Base-by-base conservation (phyloP, 2,113 vertebrate species). In the Rhea americana region DNA sequence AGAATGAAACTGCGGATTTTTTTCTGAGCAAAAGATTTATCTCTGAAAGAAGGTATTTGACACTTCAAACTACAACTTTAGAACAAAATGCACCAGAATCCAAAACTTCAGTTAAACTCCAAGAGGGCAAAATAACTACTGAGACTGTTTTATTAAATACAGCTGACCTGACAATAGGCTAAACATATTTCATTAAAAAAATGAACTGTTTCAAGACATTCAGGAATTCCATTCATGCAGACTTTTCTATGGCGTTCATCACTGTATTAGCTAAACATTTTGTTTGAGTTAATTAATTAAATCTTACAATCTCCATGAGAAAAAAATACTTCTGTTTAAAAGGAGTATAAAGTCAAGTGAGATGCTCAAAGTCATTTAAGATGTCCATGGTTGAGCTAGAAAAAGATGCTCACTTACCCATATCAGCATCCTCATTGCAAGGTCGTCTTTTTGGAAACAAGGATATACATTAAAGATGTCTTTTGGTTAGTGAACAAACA, bases 381-480 rank as follows among this genome's bases (percentile, higher is more conserved):
- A 91, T 82, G 91, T 96, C 87, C 93, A 89, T 59, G 85, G 86
- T 53, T 94, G 81, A 89, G 91, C 94, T 91, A 96, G 84, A 67
- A 95, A 93, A 94, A 95, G n/a, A 85, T 85, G 92, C 85, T 95
- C 93, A 96, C 94, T 96, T 96, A 96, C 96, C 96, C 37, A 3
- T 71, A 71, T 93, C 95, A 85, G 89, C 89, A 95, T 96, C 95
- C 95, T 95, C 96, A 92, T 71, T 93, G 95, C 93, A 93, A 96
- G 92, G 82, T 95, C 91, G 95, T 96, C 96, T 96, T 96, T 96
- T 96, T 96, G 95, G 96, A 95, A 96, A 93, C 79, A 96, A 96
- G 95, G 91, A 95, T 62, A 96, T 83, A 93, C 67, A 93, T 96
- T 96, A 96, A 96, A 96, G 45, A 80, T 59, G 30, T 87, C 78